A percentile compares a stretch with the other conserved stretches of the same genome.
Evolutionary conservation across 2,888 invertebrate genomes (phyloP).

Genomic region (Cerastoderma edule): DNA sequence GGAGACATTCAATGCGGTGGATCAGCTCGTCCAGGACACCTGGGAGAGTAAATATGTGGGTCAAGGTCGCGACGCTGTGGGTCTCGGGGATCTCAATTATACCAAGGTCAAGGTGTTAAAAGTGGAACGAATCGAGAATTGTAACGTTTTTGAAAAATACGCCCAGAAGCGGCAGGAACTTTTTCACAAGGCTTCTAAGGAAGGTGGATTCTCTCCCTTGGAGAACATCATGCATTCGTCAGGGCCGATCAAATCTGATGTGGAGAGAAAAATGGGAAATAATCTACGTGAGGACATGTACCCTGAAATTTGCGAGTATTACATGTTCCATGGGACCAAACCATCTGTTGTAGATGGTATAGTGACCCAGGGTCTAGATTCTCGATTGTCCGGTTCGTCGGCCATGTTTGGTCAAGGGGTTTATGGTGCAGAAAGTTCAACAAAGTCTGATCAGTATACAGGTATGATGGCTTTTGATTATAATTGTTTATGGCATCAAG

Average conservation of each 20-base stretch:
- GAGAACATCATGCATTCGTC: slow-evolving; percentile 33
- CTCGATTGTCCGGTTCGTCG: slow-evolving; percentile 49
- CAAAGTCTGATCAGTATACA: slow-evolving; percentile 68
- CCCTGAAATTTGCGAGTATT: slow-evolving; percentile 65
- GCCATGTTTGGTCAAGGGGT: slow-evolving; percentile 69
- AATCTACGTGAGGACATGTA: slow-evolving; percentile 46
- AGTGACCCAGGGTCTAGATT: slow-evolving; percentile 61
- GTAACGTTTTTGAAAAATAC: slow-evolving; percentile 67
- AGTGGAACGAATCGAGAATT: slow-evolving; percentile 73
- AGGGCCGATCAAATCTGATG: slow-evolving; percentile 39
- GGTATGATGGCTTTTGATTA: too few species aligned
- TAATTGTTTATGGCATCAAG: too few species aligned
- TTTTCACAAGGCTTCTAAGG: slow-evolving; percentile 55
- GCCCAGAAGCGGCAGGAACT: slow-evolving; percentile 59
- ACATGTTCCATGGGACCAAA: slow-evolving; percentile 66
- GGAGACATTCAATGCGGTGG: slow-evolving; percentile 55
- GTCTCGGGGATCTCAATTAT: slow-evolving; percentile 52
- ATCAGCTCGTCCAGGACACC: slow-evolving; percentile 58
- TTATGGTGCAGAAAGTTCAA: slow-evolving; percentile 66
- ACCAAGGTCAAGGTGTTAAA: slow-evolving; percentile 60
- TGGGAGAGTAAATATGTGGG: slow-evolving; percentile 66
- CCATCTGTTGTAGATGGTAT: slow-evolving; percentile 49
- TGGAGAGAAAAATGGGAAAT: slow-evolving; percentile 1
- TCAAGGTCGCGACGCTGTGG: slow-evolving; percentile 73
- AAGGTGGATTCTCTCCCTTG: slow-evolving; percentile 29